Evolutionary conservation across 2,797 vertebrate genomes (phyloP).

Genomic region (Melanogrammus aeglefinus): DNA sequence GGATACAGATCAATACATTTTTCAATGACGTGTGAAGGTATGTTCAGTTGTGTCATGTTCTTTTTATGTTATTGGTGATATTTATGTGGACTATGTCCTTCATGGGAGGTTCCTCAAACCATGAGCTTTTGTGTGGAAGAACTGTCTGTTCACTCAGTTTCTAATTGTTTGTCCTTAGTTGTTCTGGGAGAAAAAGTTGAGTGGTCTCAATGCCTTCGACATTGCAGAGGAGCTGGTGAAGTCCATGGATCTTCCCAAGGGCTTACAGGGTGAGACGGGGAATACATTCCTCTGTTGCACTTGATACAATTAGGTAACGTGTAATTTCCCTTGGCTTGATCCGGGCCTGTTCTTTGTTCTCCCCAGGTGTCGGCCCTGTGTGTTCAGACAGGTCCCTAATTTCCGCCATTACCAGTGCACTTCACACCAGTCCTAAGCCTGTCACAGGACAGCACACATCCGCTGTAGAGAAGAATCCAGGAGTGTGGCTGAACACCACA

Average conservation of each 20-base stretch:
- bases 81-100: background rate
- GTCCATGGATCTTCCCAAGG: slow-evolving; percentile 95
- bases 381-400: slow-evolving; percentile 91
- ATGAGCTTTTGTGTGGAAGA: background rate
- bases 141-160: background rate
- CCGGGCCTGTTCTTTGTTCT: background rate
- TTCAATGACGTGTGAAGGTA: background rate
- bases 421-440: slow-evolving; percentile 90
- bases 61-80: background rate
- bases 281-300: background rate
- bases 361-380: slow-evolving; percentile 86
- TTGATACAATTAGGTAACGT: background rate
- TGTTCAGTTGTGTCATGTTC: background rate
- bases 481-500: slow-evolving; percentile 93
- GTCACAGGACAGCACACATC: slow-evolving; percentile 94
- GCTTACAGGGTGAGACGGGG: slow-evolving; percentile 84
- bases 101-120: background rate
- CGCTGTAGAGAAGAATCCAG: slow-evolving; percentile 93
- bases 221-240: slow-evolving; percentile 94
- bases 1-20: background rate
- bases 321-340: slow-evolving; percentile 10
- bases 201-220: slow-evolving; percentile 90
- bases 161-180: slow-evolving; percentile 68
- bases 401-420: slow-evolving; percentile 90
- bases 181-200: slow-evolving; percentile 96